Conservation (phyloP, 2,888 invertebrate genomes). For the Trissonchulus sp. region DNA sequence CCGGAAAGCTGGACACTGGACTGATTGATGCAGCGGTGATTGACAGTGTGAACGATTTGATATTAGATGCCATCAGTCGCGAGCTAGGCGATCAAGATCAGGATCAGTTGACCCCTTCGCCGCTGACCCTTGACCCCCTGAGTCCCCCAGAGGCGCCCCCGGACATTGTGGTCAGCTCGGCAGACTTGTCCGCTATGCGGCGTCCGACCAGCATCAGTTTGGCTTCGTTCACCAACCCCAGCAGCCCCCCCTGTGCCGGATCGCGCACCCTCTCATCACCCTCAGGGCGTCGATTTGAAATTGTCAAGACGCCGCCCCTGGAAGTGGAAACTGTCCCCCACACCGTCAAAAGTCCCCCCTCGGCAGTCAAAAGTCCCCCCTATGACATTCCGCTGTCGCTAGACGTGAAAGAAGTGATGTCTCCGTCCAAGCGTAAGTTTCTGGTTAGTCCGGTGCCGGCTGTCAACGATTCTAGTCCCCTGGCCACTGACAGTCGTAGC, state of each 20-base stretch:
- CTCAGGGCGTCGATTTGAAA: neutral
- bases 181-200: too few relatives aligned
- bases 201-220: neutral
- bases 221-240: neutral
- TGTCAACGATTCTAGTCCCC: too few relatives aligned
- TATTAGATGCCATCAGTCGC: too few relatives aligned
- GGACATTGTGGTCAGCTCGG: too few relatives aligned
- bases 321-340: too few relatives aligned
- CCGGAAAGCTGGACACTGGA: neutral
- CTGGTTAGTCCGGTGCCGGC: constrained; percentile 3
- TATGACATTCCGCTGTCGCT: neutral
- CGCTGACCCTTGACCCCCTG: too few relatives aligned
- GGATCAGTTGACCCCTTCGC: too few relatives aligned
- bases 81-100: too few relatives aligned
- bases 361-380: neutral
- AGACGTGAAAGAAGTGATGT: neutral
- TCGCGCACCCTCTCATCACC: neutral
- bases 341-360: neutral
- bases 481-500: too few relatives aligned
- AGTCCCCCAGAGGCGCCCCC: too few relatives aligned
- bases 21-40: neutral
- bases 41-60: too few relatives aligned
- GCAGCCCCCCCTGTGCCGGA: neutral
- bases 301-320: neutral
- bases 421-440: neutral